phyloP scores from a whole-genome alignment of 2,113 vertebrate genomes.

The Zosterops lateralis region DNA sequence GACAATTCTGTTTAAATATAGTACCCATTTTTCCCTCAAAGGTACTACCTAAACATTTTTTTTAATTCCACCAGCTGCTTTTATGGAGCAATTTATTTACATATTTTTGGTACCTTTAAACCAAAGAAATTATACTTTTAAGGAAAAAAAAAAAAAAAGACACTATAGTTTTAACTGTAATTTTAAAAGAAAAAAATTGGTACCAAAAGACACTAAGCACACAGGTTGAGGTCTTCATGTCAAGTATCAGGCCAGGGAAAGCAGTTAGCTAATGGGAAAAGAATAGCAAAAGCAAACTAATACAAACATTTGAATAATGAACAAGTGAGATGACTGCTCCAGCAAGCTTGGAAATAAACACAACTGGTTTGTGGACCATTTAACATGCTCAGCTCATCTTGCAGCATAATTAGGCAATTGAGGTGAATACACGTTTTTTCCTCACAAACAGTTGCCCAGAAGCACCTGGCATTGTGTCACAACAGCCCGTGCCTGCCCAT shows the following conservation, averaged over 20 bases:
- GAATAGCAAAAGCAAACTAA: not conserved
- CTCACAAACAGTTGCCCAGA: slow-evolving; percentile 12
- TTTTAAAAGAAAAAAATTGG: not conserved
- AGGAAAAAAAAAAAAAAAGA: not conserved
- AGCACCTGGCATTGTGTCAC: not conserved
- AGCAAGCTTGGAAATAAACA: not conserved
- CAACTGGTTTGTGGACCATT: slow-evolving; percentile 18
- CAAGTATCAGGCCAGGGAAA: slow-evolving; percentile 48
- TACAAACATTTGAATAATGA: not conserved
- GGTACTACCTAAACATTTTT: not conserved
- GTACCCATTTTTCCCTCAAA: not conserved
- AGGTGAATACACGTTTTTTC: not conserved
- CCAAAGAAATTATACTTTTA: not conserved
- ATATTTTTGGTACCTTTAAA: slow-evolving; percentile 50
- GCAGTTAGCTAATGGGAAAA: not conserved
- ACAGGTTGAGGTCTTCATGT: slow-evolving; percentile 43
- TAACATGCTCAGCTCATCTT: not conserved
- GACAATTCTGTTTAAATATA: slow-evolving; percentile 19
- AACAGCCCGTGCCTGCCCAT: rapidly evolving
- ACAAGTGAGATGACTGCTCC: not conserved
- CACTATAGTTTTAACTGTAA: not conserved
- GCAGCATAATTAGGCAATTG: slow-evolving; percentile 19
- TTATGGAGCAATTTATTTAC: slow-evolving; percentile 37
- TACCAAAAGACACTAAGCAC: slow-evolving; percentile 47
- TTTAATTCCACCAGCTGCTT: slow-evolving; percentile 25